Conservation (phyloP, 2,113 vertebrate species). For the Halichoeres trimaculatus region DNA sequence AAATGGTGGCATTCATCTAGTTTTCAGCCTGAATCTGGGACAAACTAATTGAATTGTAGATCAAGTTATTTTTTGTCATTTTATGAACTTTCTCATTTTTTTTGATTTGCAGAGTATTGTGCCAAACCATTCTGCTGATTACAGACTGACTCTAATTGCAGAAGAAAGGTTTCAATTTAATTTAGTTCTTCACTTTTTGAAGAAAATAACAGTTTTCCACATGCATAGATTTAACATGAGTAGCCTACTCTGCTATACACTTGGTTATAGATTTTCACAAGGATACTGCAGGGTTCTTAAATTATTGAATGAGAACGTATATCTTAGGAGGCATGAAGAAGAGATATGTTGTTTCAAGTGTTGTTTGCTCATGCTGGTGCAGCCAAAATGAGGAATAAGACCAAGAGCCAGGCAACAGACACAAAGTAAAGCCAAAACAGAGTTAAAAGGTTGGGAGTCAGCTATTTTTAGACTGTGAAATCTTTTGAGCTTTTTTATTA, state of each 20-base stretch:
- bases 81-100: constrained; percentile 27
- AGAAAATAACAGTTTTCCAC: constrained; percentile 26
- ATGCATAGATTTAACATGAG: constrained; percentile 15
- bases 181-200: constrained; percentile 14
- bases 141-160: constrained; percentile 26
- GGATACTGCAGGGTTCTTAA: not conserved
- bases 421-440: not conserved
- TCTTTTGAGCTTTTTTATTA: not conserved
- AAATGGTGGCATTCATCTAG: constrained; percentile 57
- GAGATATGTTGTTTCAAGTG: constrained; percentile 1
- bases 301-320: not conserved
- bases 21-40: constrained; percentile 41
- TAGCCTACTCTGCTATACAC: constrained; percentile 7
- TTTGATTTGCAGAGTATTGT: constrained; percentile 29
- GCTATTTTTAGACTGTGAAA: not conserved
- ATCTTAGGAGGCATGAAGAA: not conserved
- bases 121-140: constrained; percentile 53
- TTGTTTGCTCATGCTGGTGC: not conserved
- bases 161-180: constrained; percentile 21
- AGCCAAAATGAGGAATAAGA: not conserved
- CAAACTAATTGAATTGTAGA: constrained; percentile 48
- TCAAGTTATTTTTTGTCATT: constrained; percentile 50
- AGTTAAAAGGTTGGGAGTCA: not conserved
- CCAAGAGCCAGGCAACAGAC: not conserved
- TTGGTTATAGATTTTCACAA: not conserved